Evolutionary conservation across 1,140 invertebrate species (phyloP).

Genomic region (Nephotettix cincticeps): DNA sequence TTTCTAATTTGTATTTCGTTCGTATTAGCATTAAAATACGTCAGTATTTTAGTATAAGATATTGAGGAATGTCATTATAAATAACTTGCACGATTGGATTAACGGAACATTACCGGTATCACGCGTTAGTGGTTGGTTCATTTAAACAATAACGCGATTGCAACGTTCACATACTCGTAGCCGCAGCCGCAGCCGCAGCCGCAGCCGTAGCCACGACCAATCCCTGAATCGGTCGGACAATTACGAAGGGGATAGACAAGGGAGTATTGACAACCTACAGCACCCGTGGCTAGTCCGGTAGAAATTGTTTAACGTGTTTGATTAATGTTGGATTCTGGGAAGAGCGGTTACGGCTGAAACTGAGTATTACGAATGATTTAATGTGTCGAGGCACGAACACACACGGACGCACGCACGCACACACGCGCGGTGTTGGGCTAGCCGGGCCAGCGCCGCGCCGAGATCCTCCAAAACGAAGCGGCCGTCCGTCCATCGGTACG

Average conservation of each 20-base stretch:
- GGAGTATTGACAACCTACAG: neutral
- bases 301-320: slow-evolving; percentile 22
- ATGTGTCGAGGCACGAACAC: slow-evolving; percentile 18
- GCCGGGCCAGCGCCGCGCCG: neutral
- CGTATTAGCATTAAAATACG: too few relatives aligned
- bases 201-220: neutral
- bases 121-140: neutral
- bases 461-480: neutral
- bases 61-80: too few relatives aligned
- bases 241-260: neutral
- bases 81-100: too few relatives aligned
- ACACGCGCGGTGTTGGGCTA: neutral
- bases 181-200: neutral
- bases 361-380: slow-evolving; percentile 22
- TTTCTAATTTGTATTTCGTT: too few relatives aligned
- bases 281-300: neutral
- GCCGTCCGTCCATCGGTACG: slow-evolving; percentile 12
- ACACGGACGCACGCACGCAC: neutral
- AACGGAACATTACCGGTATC: too few relatives aligned
- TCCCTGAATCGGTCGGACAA: neutral
- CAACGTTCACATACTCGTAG: neutral
- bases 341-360: slow-evolving; percentile 13
- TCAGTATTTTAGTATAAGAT: too few relatives aligned
- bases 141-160: neutral
- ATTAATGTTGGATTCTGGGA: slow-evolving; percentile 14